These are phyloP conservation scores for Sprattus sprattus DNA, from an alignment of 2,113 vertebrate genomes.

Conservation along the genomic window DNA sequence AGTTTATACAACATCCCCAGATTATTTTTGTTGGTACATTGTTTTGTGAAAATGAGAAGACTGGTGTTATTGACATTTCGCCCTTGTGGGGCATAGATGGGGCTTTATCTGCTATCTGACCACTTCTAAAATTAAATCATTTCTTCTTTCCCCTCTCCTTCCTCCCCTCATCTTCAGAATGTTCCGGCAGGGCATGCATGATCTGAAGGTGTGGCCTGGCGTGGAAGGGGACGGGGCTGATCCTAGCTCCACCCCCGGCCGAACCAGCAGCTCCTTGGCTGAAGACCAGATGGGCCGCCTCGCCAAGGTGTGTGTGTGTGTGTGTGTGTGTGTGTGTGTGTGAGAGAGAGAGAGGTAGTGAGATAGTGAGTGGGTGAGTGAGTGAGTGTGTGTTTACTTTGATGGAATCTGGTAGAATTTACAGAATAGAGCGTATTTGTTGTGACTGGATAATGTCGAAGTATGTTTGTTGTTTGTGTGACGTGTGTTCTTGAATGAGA, in stretches of 20 bases:
- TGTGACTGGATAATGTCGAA: no score
- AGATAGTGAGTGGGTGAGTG: not conserved
- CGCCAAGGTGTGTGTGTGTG: constrained; percentile 82
- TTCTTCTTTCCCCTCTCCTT: not conserved
- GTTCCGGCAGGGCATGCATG: constrained; percentile 98
- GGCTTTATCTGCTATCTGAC: not conserved
- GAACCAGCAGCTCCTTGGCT: constrained; percentile 87
- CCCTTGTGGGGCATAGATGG: not conserved
- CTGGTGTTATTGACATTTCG: no score
- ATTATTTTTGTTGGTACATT: not conserved
- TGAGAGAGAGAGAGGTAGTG: no score
- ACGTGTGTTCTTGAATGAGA: no score
- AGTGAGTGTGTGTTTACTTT: not conserved
- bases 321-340: not conserved
- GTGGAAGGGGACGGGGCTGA: constrained; percentile 92
- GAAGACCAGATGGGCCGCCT: constrained; percentile 98
- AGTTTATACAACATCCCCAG: not conserved
- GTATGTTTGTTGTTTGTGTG: not conserved
- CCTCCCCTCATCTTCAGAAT: constrained; percentile 71
- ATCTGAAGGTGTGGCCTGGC: constrained; percentile 96
- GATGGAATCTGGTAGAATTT: not conserved
- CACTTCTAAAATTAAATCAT: not conserved
- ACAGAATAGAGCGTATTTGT: not conserved
- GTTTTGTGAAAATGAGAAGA: no score
- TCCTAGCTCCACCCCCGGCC: constrained; percentile 89